Base-by-base conservation (phyloP, 2,888 invertebrate genomes). In the Parnassius orleans region DNA sequence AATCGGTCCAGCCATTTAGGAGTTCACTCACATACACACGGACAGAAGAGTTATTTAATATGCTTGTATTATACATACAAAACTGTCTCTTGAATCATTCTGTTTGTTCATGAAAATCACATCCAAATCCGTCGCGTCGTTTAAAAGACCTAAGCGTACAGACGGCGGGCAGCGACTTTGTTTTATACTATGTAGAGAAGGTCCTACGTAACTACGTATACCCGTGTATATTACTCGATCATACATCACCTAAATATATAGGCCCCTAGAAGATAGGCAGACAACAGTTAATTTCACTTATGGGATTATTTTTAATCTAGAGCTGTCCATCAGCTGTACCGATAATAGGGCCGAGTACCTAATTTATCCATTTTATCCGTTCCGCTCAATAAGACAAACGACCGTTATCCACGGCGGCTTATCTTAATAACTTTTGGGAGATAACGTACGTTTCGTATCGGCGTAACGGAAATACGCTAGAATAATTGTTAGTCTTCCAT, bases 391-490 rank as follows among this genome's bases (percentile, higher is more conserved):
- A 82, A 81, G 80, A 84, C 74, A 80, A 80, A 80, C 76, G 78
- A 72, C 72, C 77, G 72, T 78, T 83, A 83, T 82, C 83, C 83
- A 79, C 81, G 79, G 78, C 76, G 76, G 85, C 84, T 88, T 89
- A 90, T 90, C 90, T 89, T 86, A 87, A 90, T 89, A 90, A 84
- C 86, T 85, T 86, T 79, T 80, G 80, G 77, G 74, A 84, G 87
- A 88, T 90, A 89, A 81, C 78, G 75, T 75, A 53, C 63, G 60
- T 59, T 53, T 60, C 56, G 52, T 57, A 60, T 44, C 48, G 48
- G 9, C 48, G 60, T 56, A 48, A 57, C 52, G 53, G 60, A 63
- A 55, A 41, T 24, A 56, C 55, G 55, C 63, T 52, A 55, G 42
- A 57, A 53, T 64, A 19, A 60, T 60, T 64, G 53, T 44, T 43